phyloP scores from a whole-genome alignment of 2,888 invertebrate species.

The Aelia acuminata region DNA sequence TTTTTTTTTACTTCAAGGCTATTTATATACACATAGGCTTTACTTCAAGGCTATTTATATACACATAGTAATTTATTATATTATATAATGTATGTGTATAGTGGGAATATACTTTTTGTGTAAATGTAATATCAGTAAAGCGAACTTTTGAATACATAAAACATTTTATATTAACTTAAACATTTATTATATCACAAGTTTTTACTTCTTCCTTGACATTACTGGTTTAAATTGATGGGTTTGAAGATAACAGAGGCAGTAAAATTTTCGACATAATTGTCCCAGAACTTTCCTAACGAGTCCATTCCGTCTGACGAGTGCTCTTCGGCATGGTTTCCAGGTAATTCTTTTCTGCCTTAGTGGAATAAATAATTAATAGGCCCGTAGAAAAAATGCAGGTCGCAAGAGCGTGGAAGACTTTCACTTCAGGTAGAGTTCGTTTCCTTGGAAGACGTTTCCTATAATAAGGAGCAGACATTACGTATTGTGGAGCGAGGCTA shows the following conservation, averaged over 20 bases:
- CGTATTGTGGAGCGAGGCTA: not conserved
- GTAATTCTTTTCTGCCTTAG: not conserved
- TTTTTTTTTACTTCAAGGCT: too few species aligned
- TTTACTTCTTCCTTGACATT: not conserved
- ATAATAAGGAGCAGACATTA: conserved; percentile 26
- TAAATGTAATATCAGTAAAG: too few species aligned
- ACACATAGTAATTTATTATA: too few species aligned
- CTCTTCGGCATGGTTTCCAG: not conserved
- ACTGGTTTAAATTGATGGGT: not conserved
- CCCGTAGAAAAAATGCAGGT: not conserved
- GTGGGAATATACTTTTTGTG: too few species aligned
- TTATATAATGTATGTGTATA: too few species aligned
- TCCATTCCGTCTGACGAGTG: not conserved
- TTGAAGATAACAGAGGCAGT: not conserved
- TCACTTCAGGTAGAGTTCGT: not conserved
- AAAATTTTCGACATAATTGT: not conserved
- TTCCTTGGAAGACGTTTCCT: conserved; percentile 1
- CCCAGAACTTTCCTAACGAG: not conserved
- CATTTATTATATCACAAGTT: too few species aligned
- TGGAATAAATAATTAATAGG: conserved; percentile 3
- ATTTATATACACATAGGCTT: too few species aligned
- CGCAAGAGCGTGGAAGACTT: not conserved
- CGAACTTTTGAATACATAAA: too few species aligned
- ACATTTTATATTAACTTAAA: too few species aligned
- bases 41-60: too few species aligned